Base-by-base conservation (phyloP, 2,888 invertebrate species). In the Camptogramma bilineatum region DNA sequence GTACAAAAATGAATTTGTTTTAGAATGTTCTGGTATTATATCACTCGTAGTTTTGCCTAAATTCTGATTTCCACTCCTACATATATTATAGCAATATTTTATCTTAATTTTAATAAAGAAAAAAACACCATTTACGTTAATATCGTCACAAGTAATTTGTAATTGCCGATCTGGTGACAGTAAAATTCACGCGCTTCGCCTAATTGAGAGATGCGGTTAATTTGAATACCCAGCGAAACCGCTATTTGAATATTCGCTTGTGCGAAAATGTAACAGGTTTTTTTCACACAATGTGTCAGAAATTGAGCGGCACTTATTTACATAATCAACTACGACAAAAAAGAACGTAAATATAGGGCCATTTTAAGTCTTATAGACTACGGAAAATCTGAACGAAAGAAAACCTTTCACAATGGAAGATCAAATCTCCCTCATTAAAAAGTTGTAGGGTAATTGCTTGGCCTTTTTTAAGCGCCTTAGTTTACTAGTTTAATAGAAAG, bases 341-440 rank as follows among this genome's bases (percentile, higher is more conserved):
- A 44, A 44, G 4, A 13, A 44, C n/a, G 47, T 48, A 8, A 10
- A 9, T 24, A 53, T 46, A 60, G 24, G 42, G 28, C 44, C 5
- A 7, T 10, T 34, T 24, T 50, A 24, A 28, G 8, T 24, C 17
- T 19, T 44, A 17, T 17, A 39, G 3, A 13, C 16, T 47, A 31
- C 21, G 28, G 51, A 54, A 60, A 50, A n/a, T 18, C 42, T 48
- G 39, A 28, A 28, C 28, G 28, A 52, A 52, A 10, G 19, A 39
- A 52, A 57, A 42, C n/a, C 18, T 10, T 28, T 16, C 34, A 63
- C 47, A 63, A 53, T 57, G 42, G 52, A 44, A 53, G 62, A 57
- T 57, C 28, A 52, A 57, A 63, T 57, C 62, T 48, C 19, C 21
- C 62, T 63, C 57, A 63, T 57, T 63, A 63, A 63, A 39, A 63